Evolutionary conservation across 2,888 invertebrate species (phyloP), one percentile per base, ranked within the genome.

Genomic region (Sesia apiformis): DNA sequence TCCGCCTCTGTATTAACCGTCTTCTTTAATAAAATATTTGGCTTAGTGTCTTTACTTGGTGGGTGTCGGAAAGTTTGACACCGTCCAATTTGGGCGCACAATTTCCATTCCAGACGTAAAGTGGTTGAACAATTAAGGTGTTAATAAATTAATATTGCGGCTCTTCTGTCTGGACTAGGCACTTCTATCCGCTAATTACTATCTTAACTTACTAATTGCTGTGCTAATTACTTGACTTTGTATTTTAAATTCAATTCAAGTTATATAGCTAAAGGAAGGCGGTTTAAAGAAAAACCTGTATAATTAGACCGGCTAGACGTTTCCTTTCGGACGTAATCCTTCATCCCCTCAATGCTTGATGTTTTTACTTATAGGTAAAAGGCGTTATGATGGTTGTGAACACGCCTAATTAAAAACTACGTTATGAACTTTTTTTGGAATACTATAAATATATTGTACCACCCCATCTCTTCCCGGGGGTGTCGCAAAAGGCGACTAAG

Each of bases 1-100:
- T 76, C 70, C 74, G 77, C 77, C 78, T 73, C 72, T 72, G 73
- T 78, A 84, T 83, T 80, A 87, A 80, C 78, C 73, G 81, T 77
- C 78, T 74, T 72, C 73, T 72, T 78, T 81, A 84, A 83, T 84
- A 85, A 86, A 85, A 86, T 79, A 62, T 62, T 62, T 57, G 57
- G 57, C 49, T 60, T 55, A 57, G 57, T 56, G 54, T 60, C 58
- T 56, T 55, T 55, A 38, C 50, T 38, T 23, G n/a, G 46, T 46
- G 46, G 7, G 46, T 46, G 46, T 56, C n/a, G 49, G 52, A 53
- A 59, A 57, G 57, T 59, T 59, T 53, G 55, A 57, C 52, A 51
- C 40, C 40, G 53, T 42, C 51, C 52, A 56, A 39, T 57, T 54
- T 50, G 5, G 50, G 50, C 8, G 39, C 8, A 50, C 46, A 46